These are phyloP conservation scores for Glaucomys volans DNA, from an alignment of 2,113 vertebrate genomes.

Conservation along the genomic window DNA sequence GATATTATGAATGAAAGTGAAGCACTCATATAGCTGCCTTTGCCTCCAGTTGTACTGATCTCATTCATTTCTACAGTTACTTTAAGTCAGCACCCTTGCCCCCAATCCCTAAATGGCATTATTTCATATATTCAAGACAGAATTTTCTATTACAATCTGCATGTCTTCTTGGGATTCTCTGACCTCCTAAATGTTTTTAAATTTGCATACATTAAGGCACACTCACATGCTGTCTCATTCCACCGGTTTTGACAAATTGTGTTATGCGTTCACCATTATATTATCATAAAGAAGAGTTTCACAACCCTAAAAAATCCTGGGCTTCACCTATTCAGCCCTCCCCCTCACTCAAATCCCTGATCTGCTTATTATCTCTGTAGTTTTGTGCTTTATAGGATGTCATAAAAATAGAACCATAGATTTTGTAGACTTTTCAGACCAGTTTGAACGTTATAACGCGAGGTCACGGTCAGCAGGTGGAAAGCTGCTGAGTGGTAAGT, in stretches of 20 bases:
- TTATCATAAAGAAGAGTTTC: neutral
- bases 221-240: neutral
- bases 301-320: neutral
- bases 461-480: neutral
- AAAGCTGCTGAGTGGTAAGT: neutral
- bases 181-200: neutral
- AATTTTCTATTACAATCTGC: neutral
- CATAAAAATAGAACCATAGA: neutral
- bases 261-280: neutral
- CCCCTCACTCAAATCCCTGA: neutral
- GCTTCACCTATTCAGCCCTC: neutral
- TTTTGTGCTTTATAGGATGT: conserved; percentile 27
- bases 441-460: neutral
- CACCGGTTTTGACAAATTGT: neutral
- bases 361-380: neutral
- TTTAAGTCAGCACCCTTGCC: neutral
- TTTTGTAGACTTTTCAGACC: neutral
- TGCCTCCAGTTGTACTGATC: neutral
- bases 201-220: neutral
- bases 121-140: neutral
- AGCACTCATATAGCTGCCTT: neutral
- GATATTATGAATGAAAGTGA: neutral
- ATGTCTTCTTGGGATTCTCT: neutral
- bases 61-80: neutral
- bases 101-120: neutral